Evolutionary conservation across 2,888 invertebrate genomes (phyloP), one percentile per base, ranked within the genome.

Genomic region (Lasioglossum malachurum): DNA sequence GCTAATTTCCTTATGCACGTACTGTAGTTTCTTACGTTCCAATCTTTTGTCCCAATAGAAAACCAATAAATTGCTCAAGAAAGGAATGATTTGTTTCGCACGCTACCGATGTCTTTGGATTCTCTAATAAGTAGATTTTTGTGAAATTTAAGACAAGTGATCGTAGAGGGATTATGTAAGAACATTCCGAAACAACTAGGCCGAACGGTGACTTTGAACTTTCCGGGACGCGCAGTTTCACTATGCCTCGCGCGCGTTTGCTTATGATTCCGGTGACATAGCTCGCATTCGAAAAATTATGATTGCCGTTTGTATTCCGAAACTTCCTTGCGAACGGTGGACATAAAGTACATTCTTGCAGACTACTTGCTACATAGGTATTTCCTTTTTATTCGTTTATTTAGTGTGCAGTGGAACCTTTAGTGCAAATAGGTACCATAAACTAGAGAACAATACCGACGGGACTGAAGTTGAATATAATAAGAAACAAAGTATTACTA

Each of bases 151-250:
- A 35, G 31, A 19, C 5, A 10, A 4, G 35, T 23, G 16, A 44
- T 75, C 12, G n/a, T 7, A 31, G 27, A 44, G 1, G 41, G 44
- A 64, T 76, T 76, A 44, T 23, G 31, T 10, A 76, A 31, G n/a
- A 41, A 23, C 4, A 23, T 49, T 38, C 4, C 3, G 41, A 41
- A 31, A 38, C 4, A 75, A 8, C 12, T 12, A 14, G 71, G 38
- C 1, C 7, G 31, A 38, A 16, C 46, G 41, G 16, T 19, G 41
- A 74, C 27, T 82, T 83, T 64, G 75, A 83, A 67, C 19, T 31
- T 12, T 35, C 35, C 35, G 0, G 44, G 72, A 46, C 31, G 35
- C 72, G 72, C 71, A 19, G 14, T 31, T 67, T 67, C 35, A 23
- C 53, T 16, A 12, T 16, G 41, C 41, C 31, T 44, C 16, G 5